A percentile compares a stretch with the other conserved stretches of the same genome.
Conservation (phyloP, 2,888 invertebrate genomes). For the Tuberolachnus salignus region DNA sequence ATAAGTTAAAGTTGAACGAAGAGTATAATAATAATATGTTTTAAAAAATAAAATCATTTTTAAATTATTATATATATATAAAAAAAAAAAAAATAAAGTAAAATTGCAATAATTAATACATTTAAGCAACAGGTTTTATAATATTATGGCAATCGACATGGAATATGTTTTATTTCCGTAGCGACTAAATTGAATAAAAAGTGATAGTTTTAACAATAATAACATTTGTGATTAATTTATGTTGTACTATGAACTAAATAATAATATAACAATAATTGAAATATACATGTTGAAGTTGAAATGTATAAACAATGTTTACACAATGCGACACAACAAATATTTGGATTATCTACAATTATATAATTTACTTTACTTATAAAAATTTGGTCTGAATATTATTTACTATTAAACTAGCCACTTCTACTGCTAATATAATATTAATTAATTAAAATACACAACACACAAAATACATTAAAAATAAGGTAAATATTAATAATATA, state of each 20-base stretch:
- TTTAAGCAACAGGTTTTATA: conserved; percentile 25
- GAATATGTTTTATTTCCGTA: conserved; percentile 19
- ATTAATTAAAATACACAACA: conserved; percentile 5
- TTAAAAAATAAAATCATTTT: too few species aligned
- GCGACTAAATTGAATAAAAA: conserved; percentile 28
- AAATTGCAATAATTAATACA: background rate
- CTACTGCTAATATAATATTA: conserved; percentile 4
- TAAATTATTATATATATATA: background rate
- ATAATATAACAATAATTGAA: conserved; percentile 41
- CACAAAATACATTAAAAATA: conserved; percentile 11
- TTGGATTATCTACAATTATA: conserved; percentile 9
- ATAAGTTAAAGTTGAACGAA: too few species aligned
- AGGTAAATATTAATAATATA: conserved; percentile 16
- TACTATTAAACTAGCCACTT: conserved; percentile 19
- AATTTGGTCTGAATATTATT: conserved; percentile 9
- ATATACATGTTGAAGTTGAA: conserved; percentile 5
- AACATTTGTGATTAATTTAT: conserved; percentile 15
- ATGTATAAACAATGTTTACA: conserved; percentile 37
- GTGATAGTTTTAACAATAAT: conserved; percentile 30
- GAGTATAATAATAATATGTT: too few species aligned
- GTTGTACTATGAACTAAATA: conserved; percentile 33
- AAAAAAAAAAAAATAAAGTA: background rate
- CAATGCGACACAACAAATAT: conserved; percentile 30
- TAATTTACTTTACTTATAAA: conserved; percentile 9
- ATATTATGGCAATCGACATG: conserved; percentile 39